These are phyloP conservation scores for Synanthedon formicaeformis DNA, from an alignment of 2,888 invertebrate genomes.

Conservation along the genomic window DNA sequence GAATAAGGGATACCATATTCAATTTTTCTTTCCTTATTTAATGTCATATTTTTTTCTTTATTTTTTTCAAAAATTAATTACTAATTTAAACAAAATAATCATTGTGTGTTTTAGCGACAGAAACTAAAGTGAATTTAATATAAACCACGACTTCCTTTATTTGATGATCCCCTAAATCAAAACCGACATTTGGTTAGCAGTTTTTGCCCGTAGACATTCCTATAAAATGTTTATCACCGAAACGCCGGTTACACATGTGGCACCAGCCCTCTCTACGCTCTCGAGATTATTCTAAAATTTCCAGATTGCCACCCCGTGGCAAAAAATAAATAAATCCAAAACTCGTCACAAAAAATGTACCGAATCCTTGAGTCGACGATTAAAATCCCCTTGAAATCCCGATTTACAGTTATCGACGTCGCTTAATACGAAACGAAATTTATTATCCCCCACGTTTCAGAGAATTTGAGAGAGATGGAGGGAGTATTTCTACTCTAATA, in stretches of 20 bases:
- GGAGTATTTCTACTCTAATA: too few relatives aligned
- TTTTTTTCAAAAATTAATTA: too few relatives aligned
- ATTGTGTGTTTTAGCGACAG: too few relatives aligned
- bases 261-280: constrained; percentile 41
- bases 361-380: constrained; percentile 51
- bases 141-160: constrained; percentile 57
- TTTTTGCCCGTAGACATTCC: constrained; percentile 65
- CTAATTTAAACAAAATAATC: too few relatives aligned
- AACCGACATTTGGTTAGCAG: constrained; percentile 58
- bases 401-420: constrained; percentile 48
- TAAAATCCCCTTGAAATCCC: constrained; percentile 57
- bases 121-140: neutral
- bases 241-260: constrained; percentile 53
- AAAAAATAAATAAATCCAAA: constrained; percentile 68
- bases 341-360: constrained; percentile 52
- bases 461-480: constrained; percentile 10
- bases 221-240: constrained; percentile 69
- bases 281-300: constrained; percentile 64
- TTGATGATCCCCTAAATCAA: constrained; percentile 41
- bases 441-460: constrained; percentile 10
- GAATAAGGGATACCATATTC: too few relatives aligned
- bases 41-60: too few relatives aligned
- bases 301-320: constrained; percentile 67
- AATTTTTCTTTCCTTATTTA: too few relatives aligned
- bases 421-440: constrained; percentile 17